Conservation (phyloP, 2,113 vertebrate species). For the Capreolus pygargus region DNA sequence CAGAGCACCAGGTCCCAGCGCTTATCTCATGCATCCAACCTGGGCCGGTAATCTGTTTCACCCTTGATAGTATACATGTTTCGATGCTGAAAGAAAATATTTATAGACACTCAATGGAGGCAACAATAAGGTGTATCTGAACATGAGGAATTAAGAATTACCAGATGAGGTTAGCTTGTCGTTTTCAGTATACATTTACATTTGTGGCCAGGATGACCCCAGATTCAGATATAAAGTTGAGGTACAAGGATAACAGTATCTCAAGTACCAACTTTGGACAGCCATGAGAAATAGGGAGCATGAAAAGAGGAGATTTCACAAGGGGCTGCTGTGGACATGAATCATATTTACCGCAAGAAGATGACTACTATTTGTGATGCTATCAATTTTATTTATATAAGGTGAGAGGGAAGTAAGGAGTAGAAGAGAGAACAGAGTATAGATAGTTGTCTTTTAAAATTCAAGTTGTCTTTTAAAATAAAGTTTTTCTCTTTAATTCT, state of each 20-base stretch:
- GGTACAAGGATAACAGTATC: neutral
- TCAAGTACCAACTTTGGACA: neutral
- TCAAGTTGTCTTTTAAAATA: neutral
- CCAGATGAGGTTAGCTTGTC: neutral
- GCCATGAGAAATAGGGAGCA: neutral
- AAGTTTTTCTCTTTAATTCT: neutral
- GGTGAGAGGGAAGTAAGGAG: neutral
- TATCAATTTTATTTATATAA: neutral
- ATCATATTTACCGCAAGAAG: neutral
- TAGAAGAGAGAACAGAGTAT: neutral
- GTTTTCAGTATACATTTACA: neutral
- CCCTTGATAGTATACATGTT: no score
- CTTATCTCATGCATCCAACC: no score
- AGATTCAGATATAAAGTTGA: neutral
- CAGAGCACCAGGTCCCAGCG: no score
- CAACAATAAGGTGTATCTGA: neutral
- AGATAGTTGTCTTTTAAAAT: neutral
- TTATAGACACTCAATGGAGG: neutral
- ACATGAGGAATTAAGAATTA: neutral
- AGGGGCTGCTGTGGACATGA: neutral
- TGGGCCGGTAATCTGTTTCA: no score
- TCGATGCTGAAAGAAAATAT: no score
- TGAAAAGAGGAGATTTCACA: neutral
- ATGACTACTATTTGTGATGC: neutral
- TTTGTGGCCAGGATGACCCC: neutral